Conservation (phyloP, 2,888 invertebrate species). For the Rhagium mordax region DNA sequence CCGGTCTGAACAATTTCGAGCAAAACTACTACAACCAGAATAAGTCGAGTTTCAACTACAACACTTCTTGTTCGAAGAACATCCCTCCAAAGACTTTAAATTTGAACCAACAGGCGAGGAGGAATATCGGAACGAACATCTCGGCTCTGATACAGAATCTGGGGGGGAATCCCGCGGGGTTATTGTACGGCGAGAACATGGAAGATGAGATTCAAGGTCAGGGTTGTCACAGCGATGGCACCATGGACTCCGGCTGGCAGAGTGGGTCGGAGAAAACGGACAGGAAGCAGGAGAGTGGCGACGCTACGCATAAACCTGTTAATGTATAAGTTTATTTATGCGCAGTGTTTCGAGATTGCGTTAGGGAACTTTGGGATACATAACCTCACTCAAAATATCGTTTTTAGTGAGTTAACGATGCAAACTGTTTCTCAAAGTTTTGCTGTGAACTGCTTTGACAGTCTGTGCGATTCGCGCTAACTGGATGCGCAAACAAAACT, state of each 20-base stretch:
- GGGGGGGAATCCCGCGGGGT: conserved; percentile 69
- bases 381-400: too few relatives aligned
- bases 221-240: conserved; percentile 70
- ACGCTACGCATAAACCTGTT: conserved; percentile 60
- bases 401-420: neutral
- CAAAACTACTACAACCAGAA: conserved; percentile 66
- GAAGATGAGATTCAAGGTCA: conserved; percentile 67
- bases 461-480: neutral
- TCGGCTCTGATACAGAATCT: conserved; percentile 71
- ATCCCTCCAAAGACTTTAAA: conserved; percentile 64
- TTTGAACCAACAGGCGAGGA: conserved; percentile 56
- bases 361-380: neutral
- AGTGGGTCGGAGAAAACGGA: conserved; percentile 77
- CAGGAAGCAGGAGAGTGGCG: conserved; percentile 57
- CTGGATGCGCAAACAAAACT: neutral
- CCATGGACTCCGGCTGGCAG: conserved; percentile 81
- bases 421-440: neutral
- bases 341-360: neutral
- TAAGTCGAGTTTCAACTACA: conserved; percentile 55
- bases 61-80: conserved; percentile 59
- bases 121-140: conserved; percentile 69
- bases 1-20: conserved; percentile 65
- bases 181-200: conserved; percentile 66
- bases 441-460: neutral
- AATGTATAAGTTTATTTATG: conserved; percentile 58